Percentiles rank a stretch among this genome's conserved stretches.
Conservation (phyloP, 2,113 vertebrate genomes). For the Lasiurus borealis region DNA sequence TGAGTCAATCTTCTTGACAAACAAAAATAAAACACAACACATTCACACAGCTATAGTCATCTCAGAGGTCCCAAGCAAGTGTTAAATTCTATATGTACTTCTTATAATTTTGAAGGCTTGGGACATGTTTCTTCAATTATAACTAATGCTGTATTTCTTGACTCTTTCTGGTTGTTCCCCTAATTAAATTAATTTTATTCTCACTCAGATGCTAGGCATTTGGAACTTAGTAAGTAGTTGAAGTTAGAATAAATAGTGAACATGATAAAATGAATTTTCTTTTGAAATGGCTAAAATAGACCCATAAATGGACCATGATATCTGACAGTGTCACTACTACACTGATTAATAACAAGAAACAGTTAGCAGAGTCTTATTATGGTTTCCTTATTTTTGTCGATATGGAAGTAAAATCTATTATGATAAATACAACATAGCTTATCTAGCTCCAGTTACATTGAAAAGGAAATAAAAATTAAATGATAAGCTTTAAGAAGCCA, state of each 20-base stretch:
- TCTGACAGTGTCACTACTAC: neutral
- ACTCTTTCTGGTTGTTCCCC: neutral
- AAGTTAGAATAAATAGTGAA: slow-evolving; percentile 39
- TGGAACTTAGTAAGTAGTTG: neutral
- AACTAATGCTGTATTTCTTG: neutral
- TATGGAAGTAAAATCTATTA: slow-evolving; percentile 21
- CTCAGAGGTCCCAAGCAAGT: neutral
- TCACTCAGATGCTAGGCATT: slow-evolving; percentile 2
- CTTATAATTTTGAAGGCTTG: slow-evolving; percentile 20
- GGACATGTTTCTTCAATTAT: neutral
- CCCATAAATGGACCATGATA: neutral
- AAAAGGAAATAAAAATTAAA: slow-evolving; percentile 50
- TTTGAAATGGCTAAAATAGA: neutral
- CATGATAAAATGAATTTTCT: neutral
- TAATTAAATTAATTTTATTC: slow-evolving; percentile 25
- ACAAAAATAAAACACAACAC: neutral
- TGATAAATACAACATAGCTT: neutral
- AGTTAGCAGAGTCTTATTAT: neutral
- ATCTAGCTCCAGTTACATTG: slow-evolving; percentile 38
- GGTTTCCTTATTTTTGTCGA: slow-evolving; percentile 29
- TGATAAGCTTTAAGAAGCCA: slow-evolving; percentile 36
- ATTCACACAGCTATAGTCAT: neutral
- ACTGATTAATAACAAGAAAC: slow-evolving; percentile 10
- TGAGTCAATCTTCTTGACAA: neutral
- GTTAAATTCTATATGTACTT: neutral